Evolutionary conservation across 1,140 invertebrate genomes (phyloP).

Genomic region (Drosophila elegans): DNA sequence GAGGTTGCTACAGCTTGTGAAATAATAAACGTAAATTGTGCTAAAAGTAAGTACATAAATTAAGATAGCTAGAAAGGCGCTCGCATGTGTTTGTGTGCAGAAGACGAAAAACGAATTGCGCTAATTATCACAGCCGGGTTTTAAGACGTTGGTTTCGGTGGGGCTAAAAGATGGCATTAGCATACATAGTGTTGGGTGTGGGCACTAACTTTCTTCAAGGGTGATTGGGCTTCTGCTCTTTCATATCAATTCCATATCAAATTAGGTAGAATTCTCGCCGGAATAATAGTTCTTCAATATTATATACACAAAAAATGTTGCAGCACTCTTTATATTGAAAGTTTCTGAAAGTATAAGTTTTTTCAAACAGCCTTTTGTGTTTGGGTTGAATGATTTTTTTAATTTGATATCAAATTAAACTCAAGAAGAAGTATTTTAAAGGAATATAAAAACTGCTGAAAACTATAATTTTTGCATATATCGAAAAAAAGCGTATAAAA

Average conservation of each 20-base stretch:
- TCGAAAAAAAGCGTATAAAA: background rate
- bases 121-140: constrained; percentile 82
- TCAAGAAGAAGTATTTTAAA: too few species aligned
- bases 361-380: too few species aligned
- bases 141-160: constrained; percentile 75
- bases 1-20: constrained; percentile 60
- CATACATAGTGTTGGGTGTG: constrained; percentile 12
- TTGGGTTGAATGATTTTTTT: too few species aligned
- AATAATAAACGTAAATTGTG: constrained; percentile 58
- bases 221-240: background rate
- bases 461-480: background rate
- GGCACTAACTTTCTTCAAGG: background rate
- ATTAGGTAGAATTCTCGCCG: too few species aligned
- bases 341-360: too few species aligned
- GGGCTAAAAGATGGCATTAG: constrained; percentile 29
- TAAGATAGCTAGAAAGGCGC: constrained; percentile 34
- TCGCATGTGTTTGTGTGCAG: constrained; percentile 40
- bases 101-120: constrained; percentile 68
- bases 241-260: too few species aligned
- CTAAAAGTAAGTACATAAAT: constrained; percentile 53
- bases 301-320: too few species aligned
- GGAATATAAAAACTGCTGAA: too few species aligned
- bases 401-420: too few species aligned
- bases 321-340: too few species aligned
- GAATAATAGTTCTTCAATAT: too few species aligned